Percentiles rank a stretch among this genome's conserved stretches.
Conservation (phyloP, 2,797 vertebrate genomes). For the Syncerus caffer region DNA sequence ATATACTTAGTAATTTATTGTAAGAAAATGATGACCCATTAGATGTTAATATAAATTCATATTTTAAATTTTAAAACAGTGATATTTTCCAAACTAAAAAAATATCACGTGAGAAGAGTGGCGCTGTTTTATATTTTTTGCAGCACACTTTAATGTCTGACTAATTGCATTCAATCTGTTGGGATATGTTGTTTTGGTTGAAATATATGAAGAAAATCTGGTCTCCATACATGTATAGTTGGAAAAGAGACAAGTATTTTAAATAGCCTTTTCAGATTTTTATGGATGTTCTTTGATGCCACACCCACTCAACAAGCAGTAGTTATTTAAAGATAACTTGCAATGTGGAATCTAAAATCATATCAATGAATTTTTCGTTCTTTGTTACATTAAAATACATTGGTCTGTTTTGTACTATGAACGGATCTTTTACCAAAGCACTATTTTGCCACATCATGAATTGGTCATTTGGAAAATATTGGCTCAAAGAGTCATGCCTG, state of each 20-base stretch:
- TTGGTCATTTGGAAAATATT: background rate
- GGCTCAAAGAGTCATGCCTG: background rate
- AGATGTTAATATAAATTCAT: background rate
- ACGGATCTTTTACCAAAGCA: background rate
- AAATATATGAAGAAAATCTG: constrained; percentile 20
- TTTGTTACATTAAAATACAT: background rate
- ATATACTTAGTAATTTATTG: background rate
- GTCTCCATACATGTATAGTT: background rate
- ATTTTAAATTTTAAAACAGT: background rate
- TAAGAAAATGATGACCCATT: constrained; percentile 2
- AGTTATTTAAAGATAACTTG: constrained; percentile 6
- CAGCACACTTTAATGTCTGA: background rate
- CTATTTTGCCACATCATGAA: background rate
- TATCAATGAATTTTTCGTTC: background rate
- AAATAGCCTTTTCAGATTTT: background rate
- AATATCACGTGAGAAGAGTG: background rate
- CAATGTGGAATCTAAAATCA: background rate
- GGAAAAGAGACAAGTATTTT: background rate
- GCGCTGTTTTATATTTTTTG: background rate
- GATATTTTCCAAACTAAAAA: background rate
- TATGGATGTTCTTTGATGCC: background rate
- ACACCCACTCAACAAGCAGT: background rate
- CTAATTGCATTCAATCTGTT: background rate
- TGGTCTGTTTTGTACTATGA: background rate
- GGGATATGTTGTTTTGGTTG: background rate